Conservation (phyloP, 1,140 invertebrate species). For the Lepeophtheirus salmonis region DNA sequence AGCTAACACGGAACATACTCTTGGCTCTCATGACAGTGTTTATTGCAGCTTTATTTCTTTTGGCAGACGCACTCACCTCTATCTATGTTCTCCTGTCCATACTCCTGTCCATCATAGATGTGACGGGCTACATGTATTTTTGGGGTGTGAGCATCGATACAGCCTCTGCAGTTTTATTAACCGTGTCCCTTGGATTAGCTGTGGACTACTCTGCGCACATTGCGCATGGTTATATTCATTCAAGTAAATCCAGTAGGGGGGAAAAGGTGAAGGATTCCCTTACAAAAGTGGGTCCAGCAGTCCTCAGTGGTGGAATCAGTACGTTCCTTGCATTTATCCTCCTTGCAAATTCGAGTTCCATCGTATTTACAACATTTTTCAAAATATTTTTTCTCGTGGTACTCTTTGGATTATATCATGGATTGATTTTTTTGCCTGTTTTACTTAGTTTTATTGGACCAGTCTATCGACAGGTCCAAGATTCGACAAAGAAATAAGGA, state of each 20-base stretch:
- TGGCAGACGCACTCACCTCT: constrained; percentile 33
- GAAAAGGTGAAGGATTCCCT: constrained; percentile 29
- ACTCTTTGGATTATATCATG: constrained; percentile 38
- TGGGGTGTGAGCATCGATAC: constrained; percentile 38
- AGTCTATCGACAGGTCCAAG: neutral
- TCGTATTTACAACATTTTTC: constrained; percentile 34
- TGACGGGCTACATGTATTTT: constrained; percentile 36
- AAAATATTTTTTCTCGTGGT: constrained; percentile 42
- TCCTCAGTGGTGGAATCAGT: constrained; percentile 34
- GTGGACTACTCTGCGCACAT: constrained; percentile 41
- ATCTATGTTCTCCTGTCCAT: constrained; percentile 35
- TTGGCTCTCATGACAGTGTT: constrained; percentile 33
- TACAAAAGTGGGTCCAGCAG: constrained; percentile 31
- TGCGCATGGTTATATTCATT: constrained; percentile 34
- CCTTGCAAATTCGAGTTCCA: constrained; percentile 30
- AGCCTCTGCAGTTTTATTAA: constrained; percentile 35
- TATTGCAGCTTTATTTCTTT: constrained; percentile 33
- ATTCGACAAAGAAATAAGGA: too few relatives aligned
- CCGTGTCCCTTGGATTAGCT: constrained; percentile 32
- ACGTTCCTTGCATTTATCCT: constrained; percentile 35
- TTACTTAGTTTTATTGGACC: constrained; percentile 35
- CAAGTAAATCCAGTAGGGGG: constrained; percentile 29
- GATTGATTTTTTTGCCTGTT: constrained; percentile 36
- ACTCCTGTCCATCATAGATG: constrained; percentile 35
- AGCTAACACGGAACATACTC: constrained; percentile 35